Conservation (phyloP, 2,113 vertebrate species). For the Pao palembangensis region DNA sequence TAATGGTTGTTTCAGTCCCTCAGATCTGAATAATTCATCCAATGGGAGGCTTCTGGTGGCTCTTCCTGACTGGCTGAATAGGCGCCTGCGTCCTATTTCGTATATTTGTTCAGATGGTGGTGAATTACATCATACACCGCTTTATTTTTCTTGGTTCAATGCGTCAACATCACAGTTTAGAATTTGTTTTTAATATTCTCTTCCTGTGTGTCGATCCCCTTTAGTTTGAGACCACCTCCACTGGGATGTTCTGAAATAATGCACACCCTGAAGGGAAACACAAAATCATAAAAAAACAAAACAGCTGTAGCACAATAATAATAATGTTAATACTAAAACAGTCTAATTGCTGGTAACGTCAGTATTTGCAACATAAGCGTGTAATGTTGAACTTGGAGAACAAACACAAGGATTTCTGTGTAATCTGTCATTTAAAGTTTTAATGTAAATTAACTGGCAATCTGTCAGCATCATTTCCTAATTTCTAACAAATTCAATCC, state of each 20-base stretch:
- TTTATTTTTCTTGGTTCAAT: constrained; percentile 13
- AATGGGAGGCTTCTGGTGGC: constrained; percentile 51
- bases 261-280: constrained; percentile 96
- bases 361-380: constrained; percentile 25
- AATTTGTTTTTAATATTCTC: constrained; percentile 5
- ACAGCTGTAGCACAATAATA: constrained; percentile 35
- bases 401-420: constrained; percentile 33
- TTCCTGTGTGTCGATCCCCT: constrained; percentile 55
- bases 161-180: not conserved
- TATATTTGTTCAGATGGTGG: constrained; percentile 25
- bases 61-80: constrained; percentile 53
- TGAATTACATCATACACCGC: constrained; percentile 3
- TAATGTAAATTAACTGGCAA: not conserved
- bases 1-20: constrained; percentile 60
- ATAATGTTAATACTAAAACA: constrained; percentile 8
- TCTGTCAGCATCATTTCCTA: not conserved
- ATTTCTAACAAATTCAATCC: not conserved
- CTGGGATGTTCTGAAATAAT: constrained; percentile 95
- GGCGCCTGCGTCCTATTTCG: constrained; percentile 28
- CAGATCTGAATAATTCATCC: constrained; percentile 71
- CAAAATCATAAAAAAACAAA: constrained; percentile 78
- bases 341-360: constrained; percentile 20
- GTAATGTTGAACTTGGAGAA: constrained; percentile 23
- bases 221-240: constrained; percentile 79
- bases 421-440: not conserved